phyloP scores from a whole-genome alignment of 53 echinoderm and acorn worm species.

The Astropecten irregularis region DNA sequence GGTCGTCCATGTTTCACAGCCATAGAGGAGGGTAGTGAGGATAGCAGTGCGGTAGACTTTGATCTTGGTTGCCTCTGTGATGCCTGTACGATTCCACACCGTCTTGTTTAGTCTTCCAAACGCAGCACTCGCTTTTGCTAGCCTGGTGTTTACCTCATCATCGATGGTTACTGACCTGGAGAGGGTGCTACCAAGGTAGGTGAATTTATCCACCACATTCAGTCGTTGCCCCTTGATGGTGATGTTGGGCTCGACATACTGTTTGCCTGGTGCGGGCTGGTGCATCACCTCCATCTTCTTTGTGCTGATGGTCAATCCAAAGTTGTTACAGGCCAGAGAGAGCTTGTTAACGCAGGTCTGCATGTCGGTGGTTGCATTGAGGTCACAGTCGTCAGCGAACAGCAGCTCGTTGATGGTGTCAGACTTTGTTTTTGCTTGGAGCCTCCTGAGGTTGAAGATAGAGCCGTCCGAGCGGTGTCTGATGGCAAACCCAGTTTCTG shows the following conservation, averaged over 20 bases:
- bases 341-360: neutral
- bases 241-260: neutral
- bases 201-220: conserved; percentile 20
- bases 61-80: neutral
- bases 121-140: neutral
- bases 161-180: neutral
- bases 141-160: neutral
- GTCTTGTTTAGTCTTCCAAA: neutral
- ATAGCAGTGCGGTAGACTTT: conserved; percentile 3
- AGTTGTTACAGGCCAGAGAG: conserved; percentile 15
- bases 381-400: neutral
- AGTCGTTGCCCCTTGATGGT: neutral
- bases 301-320: conserved; percentile 16
- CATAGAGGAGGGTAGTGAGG: neutral
- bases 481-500: neutral
- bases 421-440: conserved; percentile 1
- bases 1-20: conserved; percentile 6
- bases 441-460: conserved; percentile 17
- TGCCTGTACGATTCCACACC: neutral
- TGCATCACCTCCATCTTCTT: conserved; percentile 10
- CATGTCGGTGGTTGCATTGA: neutral
- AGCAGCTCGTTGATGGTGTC: conserved; percentile 12
- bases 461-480: neutral
- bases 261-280: neutral
- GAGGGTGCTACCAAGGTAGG: conserved; percentile 26